phyloP scores from a whole-genome alignment of 1,140 invertebrate species.

The Brachionus paranguensis region DNA sequence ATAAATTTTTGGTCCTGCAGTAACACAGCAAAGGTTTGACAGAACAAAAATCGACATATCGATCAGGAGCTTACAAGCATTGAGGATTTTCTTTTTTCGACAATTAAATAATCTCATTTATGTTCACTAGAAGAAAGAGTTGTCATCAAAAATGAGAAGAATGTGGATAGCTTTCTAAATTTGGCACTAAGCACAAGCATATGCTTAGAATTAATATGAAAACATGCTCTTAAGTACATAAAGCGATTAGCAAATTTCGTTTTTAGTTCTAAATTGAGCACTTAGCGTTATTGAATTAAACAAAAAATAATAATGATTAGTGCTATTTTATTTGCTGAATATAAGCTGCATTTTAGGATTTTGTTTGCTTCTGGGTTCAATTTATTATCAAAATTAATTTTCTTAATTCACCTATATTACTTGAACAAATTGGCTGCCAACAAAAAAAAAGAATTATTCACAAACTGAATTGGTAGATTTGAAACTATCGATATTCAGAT shows the following conservation, averaged over 20 bases:
- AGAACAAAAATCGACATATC: not conserved
- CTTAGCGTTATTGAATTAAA: not conserved
- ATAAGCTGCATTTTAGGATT: not conserved
- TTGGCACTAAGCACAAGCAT: not conserved
- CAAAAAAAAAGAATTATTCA: not conserved
- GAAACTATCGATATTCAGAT: not conserved
- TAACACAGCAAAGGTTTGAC: not conserved
- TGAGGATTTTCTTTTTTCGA: not conserved
- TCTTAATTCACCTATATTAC: conserved; percentile 20
- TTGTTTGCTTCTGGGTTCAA: not conserved
- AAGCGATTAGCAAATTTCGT: not conserved
- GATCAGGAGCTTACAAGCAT: not conserved
- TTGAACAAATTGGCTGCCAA: not conserved
- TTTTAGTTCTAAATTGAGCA: not conserved
- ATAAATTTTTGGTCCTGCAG: too few relatives aligned
- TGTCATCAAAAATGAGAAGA: not conserved
- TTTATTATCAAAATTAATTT: not conserved
- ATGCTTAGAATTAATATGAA: not conserved
- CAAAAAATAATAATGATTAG: not conserved
- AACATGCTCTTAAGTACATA: not conserved
- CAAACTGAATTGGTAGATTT: not conserved
- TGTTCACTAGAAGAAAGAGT: not conserved
- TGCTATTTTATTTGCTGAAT: not conserved
- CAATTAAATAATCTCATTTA: not conserved
- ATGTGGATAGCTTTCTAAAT: not conserved